Evolutionary conservation across 2,113 vertebrate species (phyloP).

Genomic region (Calypte anna): DNA sequence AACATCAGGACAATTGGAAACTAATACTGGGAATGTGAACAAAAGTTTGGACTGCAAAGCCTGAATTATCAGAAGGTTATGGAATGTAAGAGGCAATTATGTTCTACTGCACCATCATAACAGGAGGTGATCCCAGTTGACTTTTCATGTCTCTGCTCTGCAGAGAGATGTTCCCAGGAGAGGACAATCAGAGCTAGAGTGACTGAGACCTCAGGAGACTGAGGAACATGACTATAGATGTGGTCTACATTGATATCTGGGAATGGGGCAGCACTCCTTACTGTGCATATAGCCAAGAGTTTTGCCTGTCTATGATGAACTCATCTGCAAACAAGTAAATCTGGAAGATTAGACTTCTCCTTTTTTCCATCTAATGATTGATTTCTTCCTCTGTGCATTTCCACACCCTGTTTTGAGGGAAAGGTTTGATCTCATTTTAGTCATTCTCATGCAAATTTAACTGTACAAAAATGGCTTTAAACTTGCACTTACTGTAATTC

Average conservation of each 20-base stretch:
- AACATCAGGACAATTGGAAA: background rate
- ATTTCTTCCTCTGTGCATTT: background rate
- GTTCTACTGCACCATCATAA: background rate
- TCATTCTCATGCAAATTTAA: background rate
- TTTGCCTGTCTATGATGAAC: background rate
- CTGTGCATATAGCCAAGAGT: rapidly evolving
- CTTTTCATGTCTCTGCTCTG: background rate
- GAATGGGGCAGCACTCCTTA: background rate
- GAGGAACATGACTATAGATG: rapidly evolving
- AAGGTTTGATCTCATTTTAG: background rate
- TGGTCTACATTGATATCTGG: rapidly evolving
- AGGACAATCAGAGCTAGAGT: background rate
- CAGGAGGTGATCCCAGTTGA: background rate
- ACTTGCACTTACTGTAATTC: background rate
- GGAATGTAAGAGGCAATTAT: background rate
- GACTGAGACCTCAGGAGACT: background rate
- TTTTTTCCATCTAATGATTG: background rate
- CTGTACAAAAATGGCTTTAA: background rate
- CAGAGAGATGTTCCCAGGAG: background rate
- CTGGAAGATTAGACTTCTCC: background rate
- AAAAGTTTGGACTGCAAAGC: background rate
- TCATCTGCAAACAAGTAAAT: background rate
- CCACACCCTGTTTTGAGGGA: rapidly evolving
- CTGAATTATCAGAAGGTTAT: background rate
- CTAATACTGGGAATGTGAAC: background rate